Conservation (phyloP, 2,113 vertebrate species). For the Tetrao urogallus region DNA sequence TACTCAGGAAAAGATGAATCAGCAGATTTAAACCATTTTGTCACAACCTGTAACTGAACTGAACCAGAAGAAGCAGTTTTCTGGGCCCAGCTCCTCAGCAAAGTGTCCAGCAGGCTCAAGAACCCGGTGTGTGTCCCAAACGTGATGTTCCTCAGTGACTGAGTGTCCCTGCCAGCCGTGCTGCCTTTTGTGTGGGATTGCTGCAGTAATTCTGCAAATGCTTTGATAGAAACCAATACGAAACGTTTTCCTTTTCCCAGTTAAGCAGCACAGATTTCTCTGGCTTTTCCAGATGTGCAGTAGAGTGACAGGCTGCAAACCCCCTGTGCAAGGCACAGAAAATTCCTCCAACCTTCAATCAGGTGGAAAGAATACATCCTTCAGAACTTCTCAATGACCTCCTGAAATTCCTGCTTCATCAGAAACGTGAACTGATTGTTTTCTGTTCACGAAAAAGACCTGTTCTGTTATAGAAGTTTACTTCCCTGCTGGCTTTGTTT, state of each 20-base stretch:
- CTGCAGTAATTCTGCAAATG: not conserved
- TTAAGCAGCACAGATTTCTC: not conserved
- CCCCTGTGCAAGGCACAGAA: rapidly evolving
- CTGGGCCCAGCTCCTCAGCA: not conserved
- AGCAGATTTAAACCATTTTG: not conserved
- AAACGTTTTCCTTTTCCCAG: too few relatives aligned
- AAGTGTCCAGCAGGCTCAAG: rapidly evolving
- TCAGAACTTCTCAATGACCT: rapidly evolving
- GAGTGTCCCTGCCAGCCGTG: rapidly evolving
- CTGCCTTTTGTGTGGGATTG: rapidly evolving
- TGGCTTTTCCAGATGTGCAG: not conserved
- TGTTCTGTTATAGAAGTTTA: not conserved
- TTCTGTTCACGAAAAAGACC: rapidly evolving
- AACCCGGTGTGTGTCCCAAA: not conserved
- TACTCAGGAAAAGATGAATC: not conserved
- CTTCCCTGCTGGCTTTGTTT: rapidly evolving
- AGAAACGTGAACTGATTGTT: rapidly evolving
- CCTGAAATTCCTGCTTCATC: not conserved
- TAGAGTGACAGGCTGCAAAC: rapidly evolving
- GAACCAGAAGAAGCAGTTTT: not conserved
- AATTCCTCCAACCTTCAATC: not conserved
- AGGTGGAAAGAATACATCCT: rapidly evolving
- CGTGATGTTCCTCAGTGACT: not conserved
- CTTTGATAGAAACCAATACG: not conserved
- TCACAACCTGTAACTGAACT: not conserved